phyloP scores from a whole-genome alignment of 1,140 invertebrate genomes.

The Theocolax elegans region DNA sequence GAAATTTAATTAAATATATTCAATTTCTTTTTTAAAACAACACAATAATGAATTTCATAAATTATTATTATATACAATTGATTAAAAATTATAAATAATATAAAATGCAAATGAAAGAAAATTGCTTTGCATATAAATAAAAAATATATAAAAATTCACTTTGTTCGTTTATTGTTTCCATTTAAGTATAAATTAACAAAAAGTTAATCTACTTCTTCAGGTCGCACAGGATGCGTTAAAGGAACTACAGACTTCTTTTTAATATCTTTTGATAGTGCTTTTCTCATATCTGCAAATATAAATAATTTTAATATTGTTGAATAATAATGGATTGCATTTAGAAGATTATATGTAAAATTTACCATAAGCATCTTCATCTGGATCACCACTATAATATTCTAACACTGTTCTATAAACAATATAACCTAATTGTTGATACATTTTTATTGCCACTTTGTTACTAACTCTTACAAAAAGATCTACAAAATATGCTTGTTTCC shows the following conservation, averaged over 20 bases:
- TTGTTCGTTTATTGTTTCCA: conserved; percentile 12
- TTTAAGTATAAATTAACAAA: conserved; percentile 21
- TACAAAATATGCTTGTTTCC: conserved; percentile 97
- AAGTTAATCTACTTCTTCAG: conserved; percentile 91
- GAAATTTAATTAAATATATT: too few species aligned
- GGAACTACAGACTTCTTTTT: conserved; percentile 95
- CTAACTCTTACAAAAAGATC: conserved; percentile 98
- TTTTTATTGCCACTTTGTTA: conserved; percentile 96
- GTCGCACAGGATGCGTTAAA: conserved; percentile 90
- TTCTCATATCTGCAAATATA: conserved; percentile 90
- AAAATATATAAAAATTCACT: conserved; percentile 12
- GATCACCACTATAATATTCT: conserved; percentile 97
- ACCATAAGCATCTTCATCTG: conserved; percentile 99
- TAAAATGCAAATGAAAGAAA: conserved; percentile 5
- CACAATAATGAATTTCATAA: too few species aligned
- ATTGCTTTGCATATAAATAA: not conserved
- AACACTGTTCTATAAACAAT: conserved; percentile 95
- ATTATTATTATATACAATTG: not conserved
- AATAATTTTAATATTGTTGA: not conserved
- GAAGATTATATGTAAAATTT: conserved; percentile 57
- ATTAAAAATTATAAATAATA: too few species aligned
- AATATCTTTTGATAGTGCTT: conserved; percentile 92
- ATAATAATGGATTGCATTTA: conserved; percentile 10
- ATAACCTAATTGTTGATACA: conserved; percentile 98
- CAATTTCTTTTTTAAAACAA: too few species aligned